These are phyloP conservation scores for Metellina segmentata DNA, from an alignment of 2,888 invertebrate genomes.

Conservation along the genomic window DNA sequence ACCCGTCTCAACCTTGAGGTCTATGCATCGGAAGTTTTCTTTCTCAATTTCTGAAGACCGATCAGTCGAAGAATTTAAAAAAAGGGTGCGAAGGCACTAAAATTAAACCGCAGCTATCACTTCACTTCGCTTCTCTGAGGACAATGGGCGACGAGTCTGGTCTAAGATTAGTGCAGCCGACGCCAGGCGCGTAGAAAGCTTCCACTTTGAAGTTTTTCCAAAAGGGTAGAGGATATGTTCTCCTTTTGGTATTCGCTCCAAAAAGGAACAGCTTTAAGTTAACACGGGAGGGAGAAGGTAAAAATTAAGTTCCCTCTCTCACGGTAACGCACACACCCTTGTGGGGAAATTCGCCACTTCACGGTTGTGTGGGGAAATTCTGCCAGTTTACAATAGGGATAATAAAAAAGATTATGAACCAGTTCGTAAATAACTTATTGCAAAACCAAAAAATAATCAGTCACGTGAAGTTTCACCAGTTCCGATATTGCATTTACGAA, in stretches of 20 bases:
- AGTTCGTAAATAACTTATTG: too few species aligned
- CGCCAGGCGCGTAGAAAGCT: neutral
- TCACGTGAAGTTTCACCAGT: too few species aligned
- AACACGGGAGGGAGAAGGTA: neutral
- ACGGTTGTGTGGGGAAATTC: neutral
- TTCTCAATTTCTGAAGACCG: neutral
- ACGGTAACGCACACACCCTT: neutral
- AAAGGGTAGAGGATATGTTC: slow-evolving; percentile 9
- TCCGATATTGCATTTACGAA: too few species aligned
- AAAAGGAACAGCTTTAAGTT: neutral
- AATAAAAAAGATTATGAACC: too few species aligned
- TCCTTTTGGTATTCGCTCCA: slow-evolving; percentile 25
- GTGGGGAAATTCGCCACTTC: neutral
- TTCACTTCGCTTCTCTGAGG: neutral
- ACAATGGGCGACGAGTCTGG: neutral
- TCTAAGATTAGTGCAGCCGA: neutral
- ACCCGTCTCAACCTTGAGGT: too few species aligned
- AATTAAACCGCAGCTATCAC: neutral
- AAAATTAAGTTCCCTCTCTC: neutral
- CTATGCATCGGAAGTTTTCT: too few species aligned
- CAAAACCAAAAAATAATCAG: too few species aligned
- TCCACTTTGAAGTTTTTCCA: slow-evolving; percentile 38
- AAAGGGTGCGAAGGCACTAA: neutral
- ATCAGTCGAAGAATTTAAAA: neutral
- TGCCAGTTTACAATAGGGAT: too few species aligned